Conservation (phyloP, 2,888 invertebrate genomes). For the Conomelus anceps region DNA sequence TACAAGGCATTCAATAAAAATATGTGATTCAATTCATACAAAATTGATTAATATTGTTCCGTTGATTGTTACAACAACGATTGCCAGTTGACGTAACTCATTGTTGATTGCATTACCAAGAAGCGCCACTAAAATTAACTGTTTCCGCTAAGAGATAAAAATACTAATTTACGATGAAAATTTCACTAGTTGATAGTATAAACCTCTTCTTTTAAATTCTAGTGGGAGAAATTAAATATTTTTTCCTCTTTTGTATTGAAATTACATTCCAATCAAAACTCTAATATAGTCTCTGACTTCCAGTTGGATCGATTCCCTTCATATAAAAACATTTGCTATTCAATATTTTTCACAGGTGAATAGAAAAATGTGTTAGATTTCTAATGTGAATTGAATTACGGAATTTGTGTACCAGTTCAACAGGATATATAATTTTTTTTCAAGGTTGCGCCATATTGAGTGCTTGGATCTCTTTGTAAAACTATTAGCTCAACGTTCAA, state of each 20-base stretch:
- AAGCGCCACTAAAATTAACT: not conserved
- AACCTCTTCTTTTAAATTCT: too few relatives aligned
- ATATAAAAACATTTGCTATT: too few relatives aligned
- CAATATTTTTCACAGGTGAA: too few relatives aligned
- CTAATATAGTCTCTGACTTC: too few relatives aligned
- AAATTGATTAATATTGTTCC: not conserved
- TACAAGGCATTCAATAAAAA: not conserved
- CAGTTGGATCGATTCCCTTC: too few relatives aligned
- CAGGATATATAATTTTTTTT: not conserved
- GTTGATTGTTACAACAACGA: not conserved
- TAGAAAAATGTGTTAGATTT: too few relatives aligned
- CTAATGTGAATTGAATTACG: not conserved
- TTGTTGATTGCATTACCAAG: not conserved
- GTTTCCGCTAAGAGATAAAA: not conserved
- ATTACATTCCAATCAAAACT: too few relatives aligned
- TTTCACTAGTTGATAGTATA: too few relatives aligned
- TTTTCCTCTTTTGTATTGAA: too few relatives aligned
- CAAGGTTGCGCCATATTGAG: not conserved
- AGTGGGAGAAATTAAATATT: too few relatives aligned
- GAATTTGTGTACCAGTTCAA: too few relatives aligned
- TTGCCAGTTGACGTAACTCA: not conserved
- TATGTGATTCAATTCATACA: not conserved
- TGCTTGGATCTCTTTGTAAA: constrained; percentile 2
- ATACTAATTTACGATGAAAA: not conserved
- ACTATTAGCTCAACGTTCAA: constrained; percentile 4